Base-by-base conservation (phyloP, 2,113 vertebrate genomes). In the human (Homo sapiens) region DNA sequence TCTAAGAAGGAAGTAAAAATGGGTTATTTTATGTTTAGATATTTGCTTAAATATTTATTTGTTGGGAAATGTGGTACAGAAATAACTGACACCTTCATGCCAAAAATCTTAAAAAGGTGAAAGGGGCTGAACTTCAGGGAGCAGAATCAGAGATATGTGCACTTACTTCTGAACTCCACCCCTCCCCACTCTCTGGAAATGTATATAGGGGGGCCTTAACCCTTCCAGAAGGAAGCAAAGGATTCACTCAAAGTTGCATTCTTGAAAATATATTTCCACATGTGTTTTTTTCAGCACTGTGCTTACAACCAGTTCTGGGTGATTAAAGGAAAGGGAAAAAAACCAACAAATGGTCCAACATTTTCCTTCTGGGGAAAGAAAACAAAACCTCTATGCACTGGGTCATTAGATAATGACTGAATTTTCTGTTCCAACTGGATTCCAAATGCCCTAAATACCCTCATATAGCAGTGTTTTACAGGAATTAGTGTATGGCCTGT, bases 1-100 rank as follows among this genome's bases (percentile, higher is more conserved):
- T 97, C 96, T 98, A 98, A 97, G 96, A 98, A 97, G 97, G 93
- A 98, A 98, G 89, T 98, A 95, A 97, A 99, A 99, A 99, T 96
- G 98, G 99, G 98, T 99, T 98, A 95, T 99, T 99, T 98, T 99
- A 94, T 98, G 98, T 97, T 98, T 98, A 98, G 96, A 91, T 98
- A 97, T 98, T 99, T 93, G 97, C n/a, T 30, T 98, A 98, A 98
- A 97, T 99, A 99, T 99, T 99, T 99, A 99, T 99, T 99, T 98
- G 97, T 98, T 97, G 93, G 7, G 81, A 97, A 97, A 97, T 95
- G 80, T 80, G 79, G 23, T 48, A 66, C 93, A 97, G 86, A 98
- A 96, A 96, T 97, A 72, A 88, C n/a, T 95, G 97, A 98, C 97
- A 98, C 48, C 97, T 91, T 94, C 61, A 97, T 98, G 97, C 98